These are phyloP conservation scores for Melipona beecheii DNA, from an alignment of 2,888 invertebrate species.

Conservation along the genomic window DNA sequence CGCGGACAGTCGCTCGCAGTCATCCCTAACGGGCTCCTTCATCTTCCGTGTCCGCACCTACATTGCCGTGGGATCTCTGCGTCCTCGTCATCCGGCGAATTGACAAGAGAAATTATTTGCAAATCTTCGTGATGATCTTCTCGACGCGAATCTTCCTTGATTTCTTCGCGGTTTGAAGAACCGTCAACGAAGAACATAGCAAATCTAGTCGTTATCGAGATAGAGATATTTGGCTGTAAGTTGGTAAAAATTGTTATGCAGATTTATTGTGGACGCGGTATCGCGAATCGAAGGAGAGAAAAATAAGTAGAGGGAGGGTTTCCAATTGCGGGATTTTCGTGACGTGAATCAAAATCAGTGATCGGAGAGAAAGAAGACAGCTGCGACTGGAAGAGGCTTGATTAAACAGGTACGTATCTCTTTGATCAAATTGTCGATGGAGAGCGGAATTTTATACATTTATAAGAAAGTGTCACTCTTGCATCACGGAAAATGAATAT, in stretches of 20 bases:
- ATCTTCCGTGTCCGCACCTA: conserved; percentile 11
- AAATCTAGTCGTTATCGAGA: neutral
- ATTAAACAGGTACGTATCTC: neutral
- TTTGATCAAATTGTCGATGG: neutral
- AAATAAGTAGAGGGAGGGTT: neutral
- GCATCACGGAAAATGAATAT: neutral
- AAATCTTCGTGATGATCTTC: too few species aligned
- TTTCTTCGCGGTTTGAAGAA: neutral
- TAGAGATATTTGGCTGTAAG: neutral
- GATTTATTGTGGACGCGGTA: neutral
- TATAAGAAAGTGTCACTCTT: neutral
- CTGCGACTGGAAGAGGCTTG: neutral
- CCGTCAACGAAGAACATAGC: too few species aligned
- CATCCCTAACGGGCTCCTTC: conserved; percentile 48
- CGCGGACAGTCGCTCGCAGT: conserved; percentile 55
- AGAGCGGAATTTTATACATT: neutral
- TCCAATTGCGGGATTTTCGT: neutral
- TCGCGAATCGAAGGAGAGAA: neutral
- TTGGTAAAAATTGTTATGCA: neutral
- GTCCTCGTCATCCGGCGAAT: neutral
- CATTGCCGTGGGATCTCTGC: neutral
- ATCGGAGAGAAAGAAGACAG: neutral
- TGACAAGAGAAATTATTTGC: neutral
- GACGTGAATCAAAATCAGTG: neutral
- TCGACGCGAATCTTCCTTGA: neutral